Evolutionary conservation across 2,797 vertebrate genomes (phyloP), one percentile per base, ranked within the genome.

Genomic region (Enteromius mattozi): DNA sequence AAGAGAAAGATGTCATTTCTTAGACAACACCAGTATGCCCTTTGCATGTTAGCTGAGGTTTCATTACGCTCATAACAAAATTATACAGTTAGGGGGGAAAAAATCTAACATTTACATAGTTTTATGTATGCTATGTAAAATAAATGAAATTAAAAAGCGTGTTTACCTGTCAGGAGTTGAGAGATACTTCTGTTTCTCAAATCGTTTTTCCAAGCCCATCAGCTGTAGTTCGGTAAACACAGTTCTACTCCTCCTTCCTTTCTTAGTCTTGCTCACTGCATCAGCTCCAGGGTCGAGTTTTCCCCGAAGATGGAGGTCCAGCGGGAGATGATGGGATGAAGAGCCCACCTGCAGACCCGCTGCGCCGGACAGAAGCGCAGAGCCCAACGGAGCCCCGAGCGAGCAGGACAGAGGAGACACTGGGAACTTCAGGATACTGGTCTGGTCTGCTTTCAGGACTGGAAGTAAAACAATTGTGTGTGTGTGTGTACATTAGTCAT

Each of bases 151-250:
- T 37, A 2, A 9, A 82, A 27, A 10, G 21, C 45, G n/a, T 54
- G 49, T 21, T 21, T 95, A 99, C 98, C 98, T 98, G 92, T 99
- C 98, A 0, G 98, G 98, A 0, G 98, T 99, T 56, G 98, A 99
- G 71, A 99, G 97, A 85, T 99, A 99, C 91, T 99, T 99, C 92
- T 99, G 98, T 92, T 99, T 99, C 94, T 99, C 98, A 89, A 99
- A 99, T 91, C 97, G 95, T 49, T 99, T 99, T 95, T 99, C 98
- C 91, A 99, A 93, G 33, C 98, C 98, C 98, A 99, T 99, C 13
- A 99, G 94, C 92, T 99, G 98, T 87, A 99, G 95, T 90, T 99
- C 98, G 0, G 98, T 99, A 92, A 99, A 99, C 70, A 99, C 98
- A 0, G 98, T 99, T 85, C 98, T 96, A 92, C 98, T 99, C 49